Base-by-base conservation (phyloP, 2,888 invertebrate species). In the Drosophila subsilvestris region DNA sequence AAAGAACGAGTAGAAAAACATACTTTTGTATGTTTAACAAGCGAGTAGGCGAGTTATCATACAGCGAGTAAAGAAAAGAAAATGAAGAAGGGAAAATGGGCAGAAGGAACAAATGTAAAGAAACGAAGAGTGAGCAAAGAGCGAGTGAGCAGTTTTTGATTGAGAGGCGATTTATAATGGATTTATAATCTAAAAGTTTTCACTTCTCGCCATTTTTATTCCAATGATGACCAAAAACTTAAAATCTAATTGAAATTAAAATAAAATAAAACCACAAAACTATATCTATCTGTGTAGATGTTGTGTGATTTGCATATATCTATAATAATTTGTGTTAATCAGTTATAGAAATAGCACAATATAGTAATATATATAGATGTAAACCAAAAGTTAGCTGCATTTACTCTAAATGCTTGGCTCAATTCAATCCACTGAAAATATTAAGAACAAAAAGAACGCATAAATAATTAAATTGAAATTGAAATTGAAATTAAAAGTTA, bases 341-440 rank as follows among this genome's bases (percentile, higher is more conserved):
- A 18, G 44, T 61, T 32, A 27, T 49, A n/a, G 22, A 53, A 20
- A 66, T 32, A 44, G 32, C 12, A 32, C 10, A 32, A 32, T 32
- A 12, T 7, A n/a, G 37, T 37, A 25, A 55, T 45, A 22, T 29
- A n/a, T n/a, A 25, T 4, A 50, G 5, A 10, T 20, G 12, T 59
- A 37, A 51, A 58, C 51, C 50, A 27, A 32, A n/a, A 12, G 44
- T 44, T 20, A 20, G 22, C 37, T 37, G 65, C 68, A 68, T 68
- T 68, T 45, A 6, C 20, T n/a, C 32, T 54, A 69, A 70, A 55
- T 67, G 66, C 49, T 43, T 17, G 42, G 56, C 60, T 61, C 43
- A 47, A 54, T 56, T 25, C 48, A 20, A 54, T 62, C 57, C 62
- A 57, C 71, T 71, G 72, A 10, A 71, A 54, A n/a, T 37, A 37